Evolutionary conservation across 2,797 vertebrate species (phyloP).

Genomic region (Rallus crepitans): DNA sequence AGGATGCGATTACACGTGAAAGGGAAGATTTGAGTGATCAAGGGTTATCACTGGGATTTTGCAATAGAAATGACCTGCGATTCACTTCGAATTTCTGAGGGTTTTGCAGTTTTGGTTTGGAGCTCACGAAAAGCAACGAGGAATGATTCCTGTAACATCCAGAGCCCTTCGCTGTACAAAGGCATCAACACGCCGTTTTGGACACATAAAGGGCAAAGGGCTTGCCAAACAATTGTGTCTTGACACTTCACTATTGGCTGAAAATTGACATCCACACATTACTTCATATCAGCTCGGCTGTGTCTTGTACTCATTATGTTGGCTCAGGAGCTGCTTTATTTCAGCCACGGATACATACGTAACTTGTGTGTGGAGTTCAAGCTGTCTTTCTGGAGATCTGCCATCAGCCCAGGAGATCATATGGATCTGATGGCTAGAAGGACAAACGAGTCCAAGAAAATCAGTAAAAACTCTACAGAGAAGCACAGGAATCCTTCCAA

Average conservation of each 20-base stretch:
- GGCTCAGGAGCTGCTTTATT: conserved; percentile 28
- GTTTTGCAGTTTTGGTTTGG: background rate
- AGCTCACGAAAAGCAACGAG: background rate
- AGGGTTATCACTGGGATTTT: background rate
- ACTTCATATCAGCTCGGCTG: conserved; percentile 33
- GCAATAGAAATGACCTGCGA: conserved; percentile 38
- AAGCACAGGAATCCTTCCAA: background rate
- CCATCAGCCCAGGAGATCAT: background rate
- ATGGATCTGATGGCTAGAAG: background rate
- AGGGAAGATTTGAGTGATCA: background rate
- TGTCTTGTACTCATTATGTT: background rate
- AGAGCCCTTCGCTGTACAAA: background rate
- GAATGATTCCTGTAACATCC: background rate
- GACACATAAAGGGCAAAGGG: conserved; percentile 64
- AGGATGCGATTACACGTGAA: background rate
- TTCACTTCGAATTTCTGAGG: conserved; percentile 47
- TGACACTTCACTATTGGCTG: conserved; percentile 55
- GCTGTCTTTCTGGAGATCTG: conserved; percentile 17
- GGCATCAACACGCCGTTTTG: background rate
- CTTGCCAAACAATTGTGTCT: conserved; percentile 65
- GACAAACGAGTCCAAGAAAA: background rate
- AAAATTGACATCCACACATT: conserved; percentile 16
- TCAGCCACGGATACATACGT: background rate
- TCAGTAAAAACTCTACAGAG: background rate
- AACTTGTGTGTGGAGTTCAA: background rate